Percentiles rank a stretch among this genome's conserved stretches.
These are phyloP conservation scores for Eupithecia dodoneata DNA, from an alignment of 2,888 invertebrate species.

Conservation along the genomic window DNA sequence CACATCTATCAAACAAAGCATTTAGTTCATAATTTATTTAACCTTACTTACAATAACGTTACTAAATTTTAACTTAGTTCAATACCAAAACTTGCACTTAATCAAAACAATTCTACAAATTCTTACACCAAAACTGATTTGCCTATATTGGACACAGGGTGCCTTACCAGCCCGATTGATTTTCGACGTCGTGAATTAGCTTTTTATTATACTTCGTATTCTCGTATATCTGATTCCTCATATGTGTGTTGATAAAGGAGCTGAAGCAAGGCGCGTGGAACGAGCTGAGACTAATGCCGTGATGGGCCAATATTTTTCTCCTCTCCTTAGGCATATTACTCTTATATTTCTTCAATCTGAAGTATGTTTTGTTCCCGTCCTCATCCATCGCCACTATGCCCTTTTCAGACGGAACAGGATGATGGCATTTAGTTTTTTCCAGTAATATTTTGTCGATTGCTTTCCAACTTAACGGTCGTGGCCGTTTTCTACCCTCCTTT, in stretches of 20 bases:
- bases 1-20: neutral
- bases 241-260: slow-evolving; percentile 69
- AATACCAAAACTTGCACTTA: slow-evolving; percentile 63
- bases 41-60: slow-evolving; percentile 56
- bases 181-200: neutral
- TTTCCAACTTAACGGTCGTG: slow-evolving; percentile 19
- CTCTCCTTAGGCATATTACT: slow-evolving; percentile 65
- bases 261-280: slow-evolving; percentile 75
- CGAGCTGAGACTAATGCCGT: slow-evolving; percentile 72
- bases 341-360: slow-evolving; percentile 54
- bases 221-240: slow-evolving; percentile 62
- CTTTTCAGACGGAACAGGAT: slow-evolving; percentile 65
- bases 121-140: slow-evolving; percentile 50
- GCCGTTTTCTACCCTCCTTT: slow-evolving; percentile 41
- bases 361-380: slow-evolving; percentile 68
- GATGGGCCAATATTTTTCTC: slow-evolving; percentile 53
- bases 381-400: slow-evolving; percentile 67
- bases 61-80: slow-evolving; percentile 68
- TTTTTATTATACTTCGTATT: slow-evolving; percentile 18
- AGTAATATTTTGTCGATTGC: slow-evolving; percentile 35
- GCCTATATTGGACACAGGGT: slow-evolving; percentile 42
- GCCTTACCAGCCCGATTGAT: slow-evolving; percentile 3
- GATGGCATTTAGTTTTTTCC: slow-evolving; percentile 62
- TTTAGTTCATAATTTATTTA: slow-evolving; percentile 48
- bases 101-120: slow-evolving; percentile 51